Base-by-base conservation (phyloP, 2,797 vertebrate genomes). In the Sarcophilus harrisii region DNA sequence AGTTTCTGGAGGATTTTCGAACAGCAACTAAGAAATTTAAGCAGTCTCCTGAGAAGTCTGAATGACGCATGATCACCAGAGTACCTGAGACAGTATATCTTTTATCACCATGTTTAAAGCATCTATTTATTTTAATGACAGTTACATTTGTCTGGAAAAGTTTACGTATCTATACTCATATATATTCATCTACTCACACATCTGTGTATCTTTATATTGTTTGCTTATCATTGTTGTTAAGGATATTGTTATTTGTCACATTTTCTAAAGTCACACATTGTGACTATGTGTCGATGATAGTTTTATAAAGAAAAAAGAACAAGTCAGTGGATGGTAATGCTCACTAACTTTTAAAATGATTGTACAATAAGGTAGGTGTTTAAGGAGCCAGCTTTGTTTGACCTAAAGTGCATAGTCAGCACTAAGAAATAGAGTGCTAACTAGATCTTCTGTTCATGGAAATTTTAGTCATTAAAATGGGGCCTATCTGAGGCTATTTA, bases 1-100 rank as follows among this genome's bases (percentile, higher is more conserved):
- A 94, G 98, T 97, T 98, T 98, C 98, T 98, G 96, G 97, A 98
- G 97, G 97, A 98, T 97, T 98, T 98, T 4, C 91, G 96, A 95
- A 93, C 95, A 98, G 98, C 97, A 98, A 98, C 97, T 95, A 98
- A 96, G 92, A 97, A 96, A 94, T 97, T 98, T 98, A 98, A 98
- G 96, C n/a, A 1, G 97, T 95, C 98, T 98, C 98, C 92, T 90
- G 98, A 98, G 98, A 98, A 97, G 94, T 94, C n/a, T 96, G 95
- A 96, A 96, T 97, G 97, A 97, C 18, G 24, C 92, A 94, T 32
- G 90, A 58, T 59, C 91, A 66, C 94, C 58, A 94, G 97, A 96
- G 92, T 96, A 97, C 97, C 98, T 96, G 96, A 98, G 93, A 96
- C 73, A 54, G 92, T 52, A 45, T 45, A 24, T 94, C 97, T 97